Evolutionary conservation across 2,888 invertebrate species (phyloP), one percentile per base, ranked within the genome.

Genomic region (Cyclophora punctaria): DNA sequence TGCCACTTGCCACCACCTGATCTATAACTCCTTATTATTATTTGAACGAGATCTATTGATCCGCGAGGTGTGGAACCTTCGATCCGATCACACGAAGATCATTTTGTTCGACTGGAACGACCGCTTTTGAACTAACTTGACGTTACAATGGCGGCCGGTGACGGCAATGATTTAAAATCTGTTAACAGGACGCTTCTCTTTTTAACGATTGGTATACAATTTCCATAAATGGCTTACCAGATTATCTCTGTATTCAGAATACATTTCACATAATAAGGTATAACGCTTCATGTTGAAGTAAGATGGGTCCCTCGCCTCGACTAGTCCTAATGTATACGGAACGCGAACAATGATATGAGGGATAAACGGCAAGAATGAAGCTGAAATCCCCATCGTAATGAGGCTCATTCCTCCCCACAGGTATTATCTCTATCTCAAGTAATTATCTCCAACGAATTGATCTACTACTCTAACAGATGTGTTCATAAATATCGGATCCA

Each of bases 151-250:
- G 88, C 69, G 73, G 64, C 77, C 70, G 60, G 71, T 82, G 88
- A 88, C 85, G 83, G 88, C 86, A 86, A 87, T 88, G 88, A 88
- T 88, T 88, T 88, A 88, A 88, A 88, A 88, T 87, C 87, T 87
- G 88, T 88, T 88, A 87, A 88, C 88, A 87, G 86, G 80, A 81
- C 82, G 84, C 70, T 87, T 80, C 82, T 87, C 85, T 87, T 87
- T 88, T 88, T 87, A 86, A 86, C 84, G 84, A 87, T 86, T 85
- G 78, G 85, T 85, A 83, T 83, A 83, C 86, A 82, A 87, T 88
- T 84, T 84, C 88, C 86, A 83, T 88, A 87, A 85, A 88, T 83
- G 88, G 87, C 73, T 76, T 79, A 74, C 71, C 75, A 81, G 83
- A 83, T 85, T 79, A 85, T 83, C 78, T 74, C 64, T 71, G 74